Conservation (phyloP, 2,113 vertebrate species). For the Grantiella picta region DNA sequence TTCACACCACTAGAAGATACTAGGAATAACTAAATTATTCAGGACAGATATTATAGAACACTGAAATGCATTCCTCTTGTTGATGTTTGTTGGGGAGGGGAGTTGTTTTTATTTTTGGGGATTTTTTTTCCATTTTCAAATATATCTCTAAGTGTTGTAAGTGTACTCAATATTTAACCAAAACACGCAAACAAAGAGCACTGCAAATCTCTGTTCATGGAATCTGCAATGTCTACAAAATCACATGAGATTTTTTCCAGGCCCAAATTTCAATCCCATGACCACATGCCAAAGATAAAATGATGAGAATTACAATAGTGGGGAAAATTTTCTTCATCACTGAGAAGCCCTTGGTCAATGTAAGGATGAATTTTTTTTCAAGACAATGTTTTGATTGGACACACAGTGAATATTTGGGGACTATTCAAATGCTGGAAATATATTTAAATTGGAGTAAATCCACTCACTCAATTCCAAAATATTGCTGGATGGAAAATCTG, state of each 20-base stretch:
- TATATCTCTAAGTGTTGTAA: background rate
- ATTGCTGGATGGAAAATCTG: background rate
- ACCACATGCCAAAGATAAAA: background rate
- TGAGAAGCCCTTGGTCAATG: background rate
- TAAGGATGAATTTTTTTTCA: background rate
- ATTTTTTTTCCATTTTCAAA: background rate
- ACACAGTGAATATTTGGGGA: background rate
- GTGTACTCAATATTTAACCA: background rate
- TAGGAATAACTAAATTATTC: background rate
- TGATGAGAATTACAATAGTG: background rate
- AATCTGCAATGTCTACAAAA: background rate
- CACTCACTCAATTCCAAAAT: background rate
- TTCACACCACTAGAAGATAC: background rate
- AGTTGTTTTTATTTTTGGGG: background rate
- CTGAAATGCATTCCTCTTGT: background rate
- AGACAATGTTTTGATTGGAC: background rate
- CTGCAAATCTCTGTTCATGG: background rate
- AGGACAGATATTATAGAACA: background rate
- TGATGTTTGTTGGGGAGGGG: accelerated
- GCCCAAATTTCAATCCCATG: background rate
- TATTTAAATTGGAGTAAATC: background rate
- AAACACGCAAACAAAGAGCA: background rate
- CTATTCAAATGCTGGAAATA: background rate
- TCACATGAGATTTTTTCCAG: background rate
- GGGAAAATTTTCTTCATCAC: background rate